Evolutionary conservation across 2,888 invertebrate species (phyloP).

Genomic region (Perizoma flavofasciatum): DNA sequence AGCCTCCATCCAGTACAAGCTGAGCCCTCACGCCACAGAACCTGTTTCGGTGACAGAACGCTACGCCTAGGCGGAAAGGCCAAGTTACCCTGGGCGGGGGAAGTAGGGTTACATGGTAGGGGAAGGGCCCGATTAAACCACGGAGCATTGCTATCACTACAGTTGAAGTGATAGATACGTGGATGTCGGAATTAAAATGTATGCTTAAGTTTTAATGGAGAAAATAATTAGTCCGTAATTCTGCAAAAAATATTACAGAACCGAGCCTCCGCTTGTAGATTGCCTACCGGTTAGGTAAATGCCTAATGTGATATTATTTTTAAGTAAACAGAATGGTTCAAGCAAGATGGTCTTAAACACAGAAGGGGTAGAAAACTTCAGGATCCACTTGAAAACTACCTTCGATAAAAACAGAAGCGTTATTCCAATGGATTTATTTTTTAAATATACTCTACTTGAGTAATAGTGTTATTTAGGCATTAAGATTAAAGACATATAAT

Average conservation of each 20-base stretch:
- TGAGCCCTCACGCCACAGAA: constrained; percentile 35
- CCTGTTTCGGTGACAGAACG: background rate
- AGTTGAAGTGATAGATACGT: constrained; percentile 50
- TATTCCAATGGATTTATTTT: no score
- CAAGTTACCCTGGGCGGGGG: constrained; percentile 30
- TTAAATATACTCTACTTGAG: no score
- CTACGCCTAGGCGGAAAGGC: constrained; percentile 21
- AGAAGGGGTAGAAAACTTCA: no score
- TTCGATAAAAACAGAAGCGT: no score
- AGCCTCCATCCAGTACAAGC: constrained; percentile 48
- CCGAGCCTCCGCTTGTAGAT: no score
- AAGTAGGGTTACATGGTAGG: constrained; percentile 32
- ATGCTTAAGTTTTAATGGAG: constrained; percentile 12
- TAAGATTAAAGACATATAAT: no score
- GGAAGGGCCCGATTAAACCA: constrained; percentile 55
- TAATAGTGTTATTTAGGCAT: no score
- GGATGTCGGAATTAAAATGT: constrained; percentile 26
- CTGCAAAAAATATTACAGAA: background rate
- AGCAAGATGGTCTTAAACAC: no score
- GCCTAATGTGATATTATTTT: no score
- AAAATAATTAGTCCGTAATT: constrained; percentile 23
- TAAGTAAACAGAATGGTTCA: no score
- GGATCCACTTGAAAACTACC: no score
- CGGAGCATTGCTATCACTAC: constrained; percentile 63
- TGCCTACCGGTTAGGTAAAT: no score